Conservation (phyloP, 92 coral and sea anemone species). For the Plumapathes pennacea region DNA sequence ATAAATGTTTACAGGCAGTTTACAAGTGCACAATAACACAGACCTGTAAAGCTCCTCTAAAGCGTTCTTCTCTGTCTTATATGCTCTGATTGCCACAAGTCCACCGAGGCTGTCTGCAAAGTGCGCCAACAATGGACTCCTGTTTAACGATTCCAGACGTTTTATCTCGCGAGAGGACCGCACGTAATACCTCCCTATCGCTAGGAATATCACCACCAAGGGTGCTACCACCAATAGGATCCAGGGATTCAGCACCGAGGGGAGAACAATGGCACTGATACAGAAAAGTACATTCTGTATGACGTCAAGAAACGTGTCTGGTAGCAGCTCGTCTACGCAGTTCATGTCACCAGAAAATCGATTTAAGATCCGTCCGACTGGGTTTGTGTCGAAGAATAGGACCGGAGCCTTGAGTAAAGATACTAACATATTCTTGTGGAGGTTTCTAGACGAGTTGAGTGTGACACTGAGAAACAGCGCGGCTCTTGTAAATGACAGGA, state of each 20-base stretch:
- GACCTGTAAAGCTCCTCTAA: background rate
- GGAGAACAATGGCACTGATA: background rate
- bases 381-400: constrained; percentile 18
- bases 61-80: constrained; percentile 1
- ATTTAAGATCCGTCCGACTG: constrained; percentile 19
- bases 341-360: constrained; percentile 18
- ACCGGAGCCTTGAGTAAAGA: constrained; percentile 12
- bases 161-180: constrained; percentile 13
- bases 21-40: background rate
- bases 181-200: constrained; percentile 1
- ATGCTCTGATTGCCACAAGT: constrained; percentile 6
- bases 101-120: constrained; percentile 16
- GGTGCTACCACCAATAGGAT: constrained; percentile 4
- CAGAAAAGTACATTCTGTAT: constrained; percentile 13
- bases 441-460: constrained; percentile 49
- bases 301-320: constrained; percentile 6
- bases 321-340: constrained; percentile 18
- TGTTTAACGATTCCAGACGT: constrained; percentile 4
- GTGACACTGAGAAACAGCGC: constrained; percentile 51
- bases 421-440: constrained; percentile 44
- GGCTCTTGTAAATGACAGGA: constrained; percentile 41
- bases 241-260: constrained; percentile 4
- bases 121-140: constrained; percentile 9
- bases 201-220: background rate
- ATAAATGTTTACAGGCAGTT: too few species aligned